Base-by-base conservation (phyloP, 2,113 vertebrate genomes). In the Sorex fumeus region DNA sequence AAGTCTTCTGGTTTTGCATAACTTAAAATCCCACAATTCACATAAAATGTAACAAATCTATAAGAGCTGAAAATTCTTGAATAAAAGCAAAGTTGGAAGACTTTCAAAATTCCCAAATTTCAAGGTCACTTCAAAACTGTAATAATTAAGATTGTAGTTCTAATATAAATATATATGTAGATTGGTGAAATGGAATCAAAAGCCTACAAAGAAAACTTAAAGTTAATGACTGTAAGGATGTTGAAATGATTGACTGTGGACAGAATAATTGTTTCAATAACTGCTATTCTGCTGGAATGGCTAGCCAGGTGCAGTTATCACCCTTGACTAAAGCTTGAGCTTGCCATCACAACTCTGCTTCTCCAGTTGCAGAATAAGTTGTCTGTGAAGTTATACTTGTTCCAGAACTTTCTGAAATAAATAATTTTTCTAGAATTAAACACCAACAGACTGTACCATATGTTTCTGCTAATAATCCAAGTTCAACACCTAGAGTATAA, bases 11-110 rank as follows among this genome's bases (percentile, higher is more conserved):
- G 23, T 25, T 60, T 75, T n/a, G 28, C 47, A 93, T 43, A 74
- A 67, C 79, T 21, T 84, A 27, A 34, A 6, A 50, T 78, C 16
- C 80, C 32, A 78, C 78, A 89, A 72, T 81, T 80, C 45, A 66
- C 34, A 45, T 47, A 40, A 74, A 72, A 45, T 45, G 28, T 32
- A 8, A 80, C 40, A 80, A 75, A 34, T 84, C 19, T 21, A 50
- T 28, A 47, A n/a, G n/a, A n/a, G n/a, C n/a, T n/a, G n/a, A n/a
- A 69, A 16, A 85, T 30, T 67, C 13, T 60, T 93, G 66, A 72
- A 50, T 66, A 45, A 74, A 3, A 64, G 79, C 23, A 71, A 57
- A 82, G 15, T n/a, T 84, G 1, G 6, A 78, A 4, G 9, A 80
- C 2, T 13, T 50, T 62, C 75, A 64, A 64, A 36, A 5, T 19